These are phyloP conservation scores for Microplitis manilae DNA, from an alignment of 2,888 invertebrate genomes.

Conservation along the genomic window DNA sequence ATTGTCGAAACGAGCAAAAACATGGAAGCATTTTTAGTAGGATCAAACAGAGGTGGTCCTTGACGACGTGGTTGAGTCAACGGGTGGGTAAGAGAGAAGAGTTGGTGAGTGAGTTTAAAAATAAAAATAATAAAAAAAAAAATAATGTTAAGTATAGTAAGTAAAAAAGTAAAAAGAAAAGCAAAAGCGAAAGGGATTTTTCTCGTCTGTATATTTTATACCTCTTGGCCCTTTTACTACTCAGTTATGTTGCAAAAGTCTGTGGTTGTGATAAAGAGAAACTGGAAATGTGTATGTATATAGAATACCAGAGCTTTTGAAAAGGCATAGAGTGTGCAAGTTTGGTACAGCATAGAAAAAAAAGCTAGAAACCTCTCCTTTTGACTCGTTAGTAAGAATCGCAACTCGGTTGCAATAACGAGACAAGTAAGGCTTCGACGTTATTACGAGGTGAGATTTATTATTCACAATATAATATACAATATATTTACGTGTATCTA, in stretches of 20 bases:
- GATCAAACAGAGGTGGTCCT: constrained; percentile 25
- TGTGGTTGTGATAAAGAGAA: background rate
- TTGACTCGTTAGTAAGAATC: constrained; percentile 49
- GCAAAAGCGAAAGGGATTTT: background rate
- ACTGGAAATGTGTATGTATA: background rate
- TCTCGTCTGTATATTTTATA: background rate
- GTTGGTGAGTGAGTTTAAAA: background rate
- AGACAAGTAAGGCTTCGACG: background rate
- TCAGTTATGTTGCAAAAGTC: background rate
- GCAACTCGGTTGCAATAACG: constrained; percentile 45
- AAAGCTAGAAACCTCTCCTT: constrained; percentile 39
- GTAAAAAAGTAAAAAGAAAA: background rate
- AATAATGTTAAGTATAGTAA: background rate
- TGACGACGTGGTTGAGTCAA: background rate
- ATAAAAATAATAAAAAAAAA: background rate
- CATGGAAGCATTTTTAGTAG: constrained; percentile 18
- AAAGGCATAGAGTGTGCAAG: constrained; percentile 6
- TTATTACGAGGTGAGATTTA: background rate
- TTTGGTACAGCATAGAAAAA: constrained; percentile 38
- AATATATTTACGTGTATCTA: background rate
- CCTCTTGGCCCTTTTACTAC: background rate
- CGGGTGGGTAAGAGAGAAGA: background rate
- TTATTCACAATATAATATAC: background rate
- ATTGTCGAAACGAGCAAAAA: constrained; percentile 24
- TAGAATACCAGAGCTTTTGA: background rate